phyloP scores from a whole-genome alignment of 2,797 vertebrate genomes.

The Lacerta viridis region DNA sequence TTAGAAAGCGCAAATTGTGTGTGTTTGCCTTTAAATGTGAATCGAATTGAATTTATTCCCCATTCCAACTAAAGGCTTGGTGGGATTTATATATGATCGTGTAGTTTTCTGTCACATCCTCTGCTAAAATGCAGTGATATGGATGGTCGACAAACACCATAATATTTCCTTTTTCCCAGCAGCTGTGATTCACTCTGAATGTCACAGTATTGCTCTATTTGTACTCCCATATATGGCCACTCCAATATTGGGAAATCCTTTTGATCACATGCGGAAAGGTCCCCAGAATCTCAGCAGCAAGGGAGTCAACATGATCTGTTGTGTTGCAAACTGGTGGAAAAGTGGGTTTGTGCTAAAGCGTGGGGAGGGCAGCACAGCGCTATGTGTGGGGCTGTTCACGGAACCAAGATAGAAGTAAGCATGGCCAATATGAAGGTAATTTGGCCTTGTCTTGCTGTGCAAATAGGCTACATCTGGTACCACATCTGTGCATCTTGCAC shows the following conservation, averaged over 20 bases:
- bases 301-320: background rate
- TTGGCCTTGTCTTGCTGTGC: background rate
- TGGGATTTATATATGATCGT: background rate
- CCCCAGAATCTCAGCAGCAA: background rate
- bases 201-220: background rate
- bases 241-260: background rate
- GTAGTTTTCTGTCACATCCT: background rate
- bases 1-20: too few species aligned
- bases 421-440: background rate
- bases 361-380: background rate
- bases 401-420: background rate
- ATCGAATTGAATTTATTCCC: too few species aligned
- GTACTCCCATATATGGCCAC: background rate
- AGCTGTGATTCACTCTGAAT: background rate
- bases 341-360: background rate
- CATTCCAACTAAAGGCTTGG: background rate
- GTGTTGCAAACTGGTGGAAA: background rate
- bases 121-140: background rate
- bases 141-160: background rate
- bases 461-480: background rate
- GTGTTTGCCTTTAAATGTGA: too few species aligned
- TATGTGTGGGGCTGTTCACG: background rate
- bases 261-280: background rate
- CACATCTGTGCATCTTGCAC: background rate
- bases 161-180: background rate